These are phyloP conservation scores for Neoniphon sammara DNA, from an alignment of 2,797 vertebrate species.

Conservation along the genomic window DNA sequence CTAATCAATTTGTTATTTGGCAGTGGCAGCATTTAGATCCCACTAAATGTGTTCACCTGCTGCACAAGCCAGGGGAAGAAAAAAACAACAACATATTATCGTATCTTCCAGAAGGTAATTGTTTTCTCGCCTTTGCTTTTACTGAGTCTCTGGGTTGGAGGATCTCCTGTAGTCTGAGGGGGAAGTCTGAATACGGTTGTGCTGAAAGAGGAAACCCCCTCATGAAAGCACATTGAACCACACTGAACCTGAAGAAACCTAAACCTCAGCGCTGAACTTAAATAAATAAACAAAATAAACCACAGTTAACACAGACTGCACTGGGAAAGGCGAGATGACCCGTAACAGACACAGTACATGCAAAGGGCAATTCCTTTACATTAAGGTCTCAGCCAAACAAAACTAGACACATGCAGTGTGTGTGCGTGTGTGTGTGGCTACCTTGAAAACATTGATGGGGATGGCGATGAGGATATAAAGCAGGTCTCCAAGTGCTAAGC, in stretches of 20 bases:
- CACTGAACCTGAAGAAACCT: not conserved
- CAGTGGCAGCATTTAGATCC: not conserved
- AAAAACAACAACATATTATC: slow-evolving; percentile 13
- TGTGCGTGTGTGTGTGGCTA: slow-evolving; percentile 31
- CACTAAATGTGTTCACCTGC: not conserved
- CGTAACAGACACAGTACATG: not conserved
- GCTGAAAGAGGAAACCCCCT: slow-evolving; percentile 8
- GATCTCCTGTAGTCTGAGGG: not conserved
- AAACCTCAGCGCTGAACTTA: not conserved
- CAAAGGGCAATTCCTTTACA: not conserved
- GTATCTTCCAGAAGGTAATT: not conserved
- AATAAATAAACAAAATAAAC: slow-evolving; percentile 21
- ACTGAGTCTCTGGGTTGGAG: not conserved
- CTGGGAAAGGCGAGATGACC: not conserved
- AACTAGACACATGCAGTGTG: slow-evolving; percentile 15
- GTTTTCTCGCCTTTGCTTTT: slow-evolving; percentile 1
- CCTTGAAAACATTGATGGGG: slow-evolving; percentile 88
- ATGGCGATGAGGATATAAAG: slow-evolving; percentile 91
- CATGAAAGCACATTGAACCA: slow-evolving; percentile 21
- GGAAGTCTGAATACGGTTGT: not conserved
- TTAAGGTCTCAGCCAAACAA: not conserved
- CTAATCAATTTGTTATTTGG: not conserved
- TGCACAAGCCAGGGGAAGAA: not conserved
- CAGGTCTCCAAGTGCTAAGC: slow-evolving; percentile 90
- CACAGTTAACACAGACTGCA: not conserved